Conservation (phyloP, 2,888 invertebrate species). For the Idaea straminata region DNA sequence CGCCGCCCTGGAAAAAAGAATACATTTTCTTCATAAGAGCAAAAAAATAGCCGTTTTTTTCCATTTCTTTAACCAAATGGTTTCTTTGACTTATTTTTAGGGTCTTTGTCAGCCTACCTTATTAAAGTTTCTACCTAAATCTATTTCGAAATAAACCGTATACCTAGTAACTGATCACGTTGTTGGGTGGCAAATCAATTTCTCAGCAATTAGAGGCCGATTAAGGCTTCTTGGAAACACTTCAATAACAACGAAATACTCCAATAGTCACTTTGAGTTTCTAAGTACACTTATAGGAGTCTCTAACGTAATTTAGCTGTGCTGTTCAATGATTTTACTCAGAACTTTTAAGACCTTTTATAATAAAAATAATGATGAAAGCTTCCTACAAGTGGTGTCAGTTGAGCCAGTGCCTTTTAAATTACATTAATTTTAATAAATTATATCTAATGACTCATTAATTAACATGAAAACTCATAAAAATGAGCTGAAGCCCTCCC, state of each 20-base stretch:
- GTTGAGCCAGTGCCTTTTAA: not conserved
- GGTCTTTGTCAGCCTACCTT: too few species aligned
- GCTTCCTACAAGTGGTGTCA: not conserved
- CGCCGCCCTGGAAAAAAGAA: slow-evolving; percentile 53
- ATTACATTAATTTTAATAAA: not conserved
- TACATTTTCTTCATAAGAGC: not conserved
- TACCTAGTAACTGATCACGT: not conserved
- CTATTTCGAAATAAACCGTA: too few species aligned
- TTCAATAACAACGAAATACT: not conserved
- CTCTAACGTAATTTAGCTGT: too few species aligned
- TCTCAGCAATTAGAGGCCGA: not conserved
- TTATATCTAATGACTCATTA: not conserved
- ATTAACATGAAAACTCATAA: slow-evolving; percentile 4
- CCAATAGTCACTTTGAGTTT: too few species aligned
- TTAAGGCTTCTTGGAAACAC: slow-evolving; percentile 2
- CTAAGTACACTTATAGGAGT: too few species aligned
- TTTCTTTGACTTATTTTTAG: not conserved
- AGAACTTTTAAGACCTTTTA: not conserved
- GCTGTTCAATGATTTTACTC: too few species aligned
- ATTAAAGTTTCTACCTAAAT: too few species aligned
- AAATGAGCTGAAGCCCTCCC: not conserved
- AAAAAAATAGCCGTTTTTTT: not conserved
- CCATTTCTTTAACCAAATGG: not conserved
- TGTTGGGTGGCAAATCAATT: not conserved
- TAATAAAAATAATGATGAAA: not conserved